Percentiles rank a stretch among this genome's conserved stretches.
These are phyloP conservation scores for Aplocera efformata DNA, from an alignment of 2,888 invertebrate species.

Conservation along the genomic window DNA sequence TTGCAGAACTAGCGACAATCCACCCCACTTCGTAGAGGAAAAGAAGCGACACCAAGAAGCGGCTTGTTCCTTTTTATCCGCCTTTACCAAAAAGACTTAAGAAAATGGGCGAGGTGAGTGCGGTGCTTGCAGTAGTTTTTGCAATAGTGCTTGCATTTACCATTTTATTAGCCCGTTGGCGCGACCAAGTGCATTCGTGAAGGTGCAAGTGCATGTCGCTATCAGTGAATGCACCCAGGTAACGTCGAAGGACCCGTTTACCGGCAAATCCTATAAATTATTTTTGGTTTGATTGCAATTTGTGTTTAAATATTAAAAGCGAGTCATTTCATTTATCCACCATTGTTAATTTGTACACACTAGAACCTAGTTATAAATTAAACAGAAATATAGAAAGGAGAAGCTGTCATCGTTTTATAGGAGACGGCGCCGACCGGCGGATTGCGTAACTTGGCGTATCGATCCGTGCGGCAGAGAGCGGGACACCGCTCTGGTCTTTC, in stretches of 20 bases:
- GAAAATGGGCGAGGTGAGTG: constrained; percentile 81
- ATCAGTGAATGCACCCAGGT: constrained; percentile 59
- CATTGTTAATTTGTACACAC: constrained; percentile 1
- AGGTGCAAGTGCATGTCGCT: constrained; percentile 67
- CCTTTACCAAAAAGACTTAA: constrained; percentile 75
- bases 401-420: constrained; percentile 34
- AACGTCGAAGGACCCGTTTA: constrained; percentile 33
- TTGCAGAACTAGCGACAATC: constrained; percentile 78
- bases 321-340: constrained; percentile 1
- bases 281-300: no score
- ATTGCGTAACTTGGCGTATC: constrained; percentile 77
- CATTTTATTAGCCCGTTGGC: constrained; percentile 54
- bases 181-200: constrained; percentile 64
- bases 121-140: constrained; percentile 74
- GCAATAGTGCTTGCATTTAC: constrained; percentile 71
- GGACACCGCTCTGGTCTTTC: constrained; percentile 53
- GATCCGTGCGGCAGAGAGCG: constrained; percentile 68
- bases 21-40: constrained; percentile 72
- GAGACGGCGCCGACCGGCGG: constrained; percentile 64
- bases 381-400: constrained; percentile 26
- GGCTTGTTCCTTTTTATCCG: constrained; percentile 73
- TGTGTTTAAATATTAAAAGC: neutral
- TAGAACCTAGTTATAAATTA: constrained; percentile 1
- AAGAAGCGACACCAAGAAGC: constrained; percentile 73
- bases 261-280: no score